Evolutionary conservation across 2,797 vertebrate species (phyloP), one percentile per base, ranked within the genome.

Genomic region (Botia almorhae): DNA sequence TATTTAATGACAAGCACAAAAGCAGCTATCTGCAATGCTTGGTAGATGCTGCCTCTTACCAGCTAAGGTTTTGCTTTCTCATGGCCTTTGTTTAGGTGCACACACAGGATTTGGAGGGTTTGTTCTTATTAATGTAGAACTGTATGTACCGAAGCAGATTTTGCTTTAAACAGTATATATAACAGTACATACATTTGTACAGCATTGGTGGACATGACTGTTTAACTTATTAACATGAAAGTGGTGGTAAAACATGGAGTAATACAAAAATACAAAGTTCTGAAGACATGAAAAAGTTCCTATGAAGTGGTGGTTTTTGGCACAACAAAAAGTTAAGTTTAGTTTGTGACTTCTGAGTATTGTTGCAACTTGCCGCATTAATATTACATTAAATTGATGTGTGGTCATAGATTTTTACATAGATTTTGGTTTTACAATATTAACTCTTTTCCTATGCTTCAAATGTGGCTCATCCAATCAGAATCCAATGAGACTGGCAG

Each of bases 1-100:
- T 12, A 84, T 87, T 83, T 17, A 82, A 75, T 77, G 76, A 85
- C 82, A 64, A 4, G 19, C 69, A 80, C 63, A 71, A 61, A 69
- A 46, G 68, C 46, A 73, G 56, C 60, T 63, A 76, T 83, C 64
- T 60, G 74, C 16, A 23, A 72, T 14, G 7, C 53, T 69, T 19
- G 14, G 23, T 48, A 70, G 39, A 78, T 51, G 60, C 12, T 0
- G 39, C 53, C 23, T 33, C 13, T 16, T 19, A 58, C 48, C 60
- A 26, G 33, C 39, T 50, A 14, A 63, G 17, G 69, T 53, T 53
- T 56, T 21, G 16, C 14, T 60, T 55, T 33, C 64, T 69, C 11
- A 14, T 53, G 21, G 61, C 6, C 36, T 36, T 53, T 78, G 67
- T 64, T 67, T 69, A 68, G 48, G 33, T 26, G 19, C 12, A 67